Evolutionary conservation across 37 sponge, comb jelly and placozoan genomes (phyloP).

Genomic region (Tethya wilhelma): DNA sequence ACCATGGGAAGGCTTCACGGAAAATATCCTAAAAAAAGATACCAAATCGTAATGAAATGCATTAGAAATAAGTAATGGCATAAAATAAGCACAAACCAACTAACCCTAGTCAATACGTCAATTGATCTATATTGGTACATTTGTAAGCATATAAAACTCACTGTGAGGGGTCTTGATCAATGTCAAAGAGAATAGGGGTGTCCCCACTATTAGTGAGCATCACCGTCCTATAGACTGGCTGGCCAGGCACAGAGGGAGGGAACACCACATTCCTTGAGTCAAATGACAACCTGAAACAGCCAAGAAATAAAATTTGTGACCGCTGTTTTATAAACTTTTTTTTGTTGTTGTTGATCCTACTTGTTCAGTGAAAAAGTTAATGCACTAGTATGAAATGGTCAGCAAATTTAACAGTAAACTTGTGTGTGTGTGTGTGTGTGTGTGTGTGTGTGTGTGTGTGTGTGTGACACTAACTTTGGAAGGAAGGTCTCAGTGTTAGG

Average conservation of each 20-base stretch:
- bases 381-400: too few species aligned
- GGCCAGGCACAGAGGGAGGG: constrained; percentile 60
- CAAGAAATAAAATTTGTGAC: background rate
- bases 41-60: background rate
- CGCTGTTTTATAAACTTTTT: too few species aligned
- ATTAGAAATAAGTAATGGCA: background rate
- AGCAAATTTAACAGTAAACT: background rate
- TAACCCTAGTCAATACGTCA: background rate
- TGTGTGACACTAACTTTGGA: constrained; percentile 35
- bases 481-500: constrained; percentile 61
- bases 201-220: constrained; percentile 74
- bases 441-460: background rate
- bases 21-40: constrained; percentile 40
- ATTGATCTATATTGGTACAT: background rate
- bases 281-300: constrained; percentile 5
- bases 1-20: constrained; percentile 63
- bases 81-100: background rate
- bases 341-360: too few species aligned
- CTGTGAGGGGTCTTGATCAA: constrained; percentile 67
- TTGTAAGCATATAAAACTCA: background rate
- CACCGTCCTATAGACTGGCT: constrained; percentile 64
- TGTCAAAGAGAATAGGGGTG: constrained; percentile 69
- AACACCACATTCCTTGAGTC: constrained; percentile 51
- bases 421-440: background rate
- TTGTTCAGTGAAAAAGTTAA: too few species aligned